Evolutionary conservation across 1,140 invertebrate species (phyloP).

Genomic region (Nasonia giraulti): DNA sequence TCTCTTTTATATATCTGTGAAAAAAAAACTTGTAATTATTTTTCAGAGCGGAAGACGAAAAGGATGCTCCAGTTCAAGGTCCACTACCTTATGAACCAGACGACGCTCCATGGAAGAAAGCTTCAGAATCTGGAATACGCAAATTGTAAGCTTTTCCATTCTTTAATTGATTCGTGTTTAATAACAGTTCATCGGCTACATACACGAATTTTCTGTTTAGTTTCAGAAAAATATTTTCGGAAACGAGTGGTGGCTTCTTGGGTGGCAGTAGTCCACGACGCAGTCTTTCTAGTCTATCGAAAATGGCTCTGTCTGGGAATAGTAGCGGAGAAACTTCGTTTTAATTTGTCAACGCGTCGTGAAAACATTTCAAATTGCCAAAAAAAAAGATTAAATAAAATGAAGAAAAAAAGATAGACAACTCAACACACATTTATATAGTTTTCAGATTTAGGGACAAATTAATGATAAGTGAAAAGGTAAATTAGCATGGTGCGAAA

Average conservation of each 20-base stretch:
- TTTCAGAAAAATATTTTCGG: conserved; percentile 83
- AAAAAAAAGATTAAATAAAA: conserved; percentile 38
- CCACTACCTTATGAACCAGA: conserved; percentile 96
- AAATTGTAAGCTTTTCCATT: conserved; percentile 87
- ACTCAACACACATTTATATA: conserved; percentile 20
- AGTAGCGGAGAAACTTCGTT: conserved; percentile 66
- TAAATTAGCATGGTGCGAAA: conserved; percentile 20
- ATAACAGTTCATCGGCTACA: neutral
- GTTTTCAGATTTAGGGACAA: conserved; percentile 3
- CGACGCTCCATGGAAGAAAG: conserved; percentile 93
- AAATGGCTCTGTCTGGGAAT: conserved; percentile 80
- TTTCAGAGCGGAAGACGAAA: conserved; percentile 77
- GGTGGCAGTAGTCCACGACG: conserved; percentile 80
- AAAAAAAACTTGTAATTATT: neutral
- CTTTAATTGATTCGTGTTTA: neutral
- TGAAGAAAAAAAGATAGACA: conserved; percentile 31
- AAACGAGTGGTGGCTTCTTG: conserved; percentile 76
- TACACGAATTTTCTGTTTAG: conserved; percentile 67
- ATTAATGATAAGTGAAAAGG: conserved; percentile 27
- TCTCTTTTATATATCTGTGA: neutral
- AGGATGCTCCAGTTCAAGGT: conserved; percentile 93
- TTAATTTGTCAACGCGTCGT: conserved; percentile 45
- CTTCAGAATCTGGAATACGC: conserved; percentile 88
- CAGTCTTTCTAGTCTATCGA: conserved; percentile 82
- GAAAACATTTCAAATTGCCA: conserved; percentile 48